A percentile compares a stretch with the other conserved stretches of the same genome.
phyloP scores from a whole-genome alignment of 2,113 vertebrate genomes.

The Daboia siamensis region DNA sequence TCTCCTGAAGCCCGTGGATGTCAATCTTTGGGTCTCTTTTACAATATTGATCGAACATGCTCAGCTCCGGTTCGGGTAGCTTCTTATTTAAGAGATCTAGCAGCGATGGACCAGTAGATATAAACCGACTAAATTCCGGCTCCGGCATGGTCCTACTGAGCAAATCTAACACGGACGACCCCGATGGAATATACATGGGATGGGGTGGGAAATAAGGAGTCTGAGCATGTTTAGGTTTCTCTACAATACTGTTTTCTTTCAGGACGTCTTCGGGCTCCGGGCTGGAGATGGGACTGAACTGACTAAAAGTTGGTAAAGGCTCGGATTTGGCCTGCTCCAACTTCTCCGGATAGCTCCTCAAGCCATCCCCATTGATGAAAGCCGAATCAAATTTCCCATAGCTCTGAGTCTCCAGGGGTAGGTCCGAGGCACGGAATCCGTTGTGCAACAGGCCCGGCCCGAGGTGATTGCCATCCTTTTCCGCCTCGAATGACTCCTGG shows the following conservation, averaged over 20 bases:
- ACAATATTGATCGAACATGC: slow-evolving; percentile 81
- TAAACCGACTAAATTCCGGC: slow-evolving; percentile 77
- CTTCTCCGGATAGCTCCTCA: slow-evolving; percentile 73
- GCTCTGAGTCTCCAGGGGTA: slow-evolving; percentile 66
- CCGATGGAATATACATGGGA: slow-evolving; percentile 68
- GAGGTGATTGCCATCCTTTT: slow-evolving; percentile 77
- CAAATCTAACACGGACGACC: slow-evolving; percentile 63
- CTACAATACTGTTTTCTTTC: slow-evolving; percentile 71
- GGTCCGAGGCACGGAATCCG: slow-evolving; percentile 78
- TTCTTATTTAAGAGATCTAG: slow-evolving; percentile 72
- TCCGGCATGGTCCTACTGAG: slow-evolving; percentile 70
- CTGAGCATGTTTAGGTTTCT: slow-evolving; percentile 73
- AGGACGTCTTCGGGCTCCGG: slow-evolving; percentile 81
- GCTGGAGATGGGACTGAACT: slow-evolving; percentile 91
- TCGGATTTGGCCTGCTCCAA: slow-evolving; percentile 74
- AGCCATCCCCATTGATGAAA: slow-evolving; percentile 84
- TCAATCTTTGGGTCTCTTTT: slow-evolving; percentile 77
- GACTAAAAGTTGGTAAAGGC: slow-evolving; percentile 78
- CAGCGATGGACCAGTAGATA: slow-evolving; percentile 64
- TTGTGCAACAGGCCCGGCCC: slow-evolving; percentile 78
- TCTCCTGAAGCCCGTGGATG: slow-evolving; percentile 48
- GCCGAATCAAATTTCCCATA: slow-evolving; percentile 81
- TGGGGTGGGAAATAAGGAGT: slow-evolving; percentile 74
- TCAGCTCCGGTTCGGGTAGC: slow-evolving; percentile 71
- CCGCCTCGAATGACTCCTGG: slow-evolving; percentile 83